Evolutionary conservation across 2,113 vertebrate genomes (phyloP), one percentile per base, ranked within the genome.

Genomic region (Ptyas mucosa): DNA sequence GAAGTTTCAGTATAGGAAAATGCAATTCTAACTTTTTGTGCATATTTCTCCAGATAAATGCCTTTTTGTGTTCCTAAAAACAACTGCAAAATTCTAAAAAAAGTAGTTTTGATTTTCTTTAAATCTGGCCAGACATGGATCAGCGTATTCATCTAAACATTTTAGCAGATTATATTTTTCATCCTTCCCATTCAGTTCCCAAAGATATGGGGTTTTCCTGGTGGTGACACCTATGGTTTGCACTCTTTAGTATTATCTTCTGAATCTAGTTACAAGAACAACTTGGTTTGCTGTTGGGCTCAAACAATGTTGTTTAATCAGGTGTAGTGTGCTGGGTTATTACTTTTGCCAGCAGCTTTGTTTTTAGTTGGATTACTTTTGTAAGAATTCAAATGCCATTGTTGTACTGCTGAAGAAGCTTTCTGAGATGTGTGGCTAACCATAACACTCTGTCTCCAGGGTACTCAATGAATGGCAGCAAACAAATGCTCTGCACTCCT

Each of bases 251-350:
- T 87, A 6, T 11, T 57, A 26, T 3, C 2, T 93, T 64, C n/a
- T 10, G 5, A 92, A 93, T 96, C 93, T 94, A 91, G 92, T 85
- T 92, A 96, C 92, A 92, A 0, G 90, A 95, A 91, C 57, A 96
- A 94, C 85, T 97, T 97, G 96, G 96, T 94, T 14, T 23, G 87
- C 88, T 64, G 0, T n/a, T 96, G 90, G 85, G 92, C 92, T 88
- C 93, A 93, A 96, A 95, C 95, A 96, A 94, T 96, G 94, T 87
- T 96, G 92, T 95, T 97, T 97, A 95, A 94, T 97, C 96, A 97
- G 96, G 96, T 97, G 96, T 93, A 90, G 96, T 91, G 89, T 92
- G 93, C 89, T 94, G 93, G 92, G 95, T 96, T 97, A 94, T 94
- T 95, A 89, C 69, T 96, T 96, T 96, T 94, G 94, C 96, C 93